Evolutionary conservation across 2,797 vertebrate species (phyloP).

Genomic region (Gastrophryne carolinensis): DNA sequence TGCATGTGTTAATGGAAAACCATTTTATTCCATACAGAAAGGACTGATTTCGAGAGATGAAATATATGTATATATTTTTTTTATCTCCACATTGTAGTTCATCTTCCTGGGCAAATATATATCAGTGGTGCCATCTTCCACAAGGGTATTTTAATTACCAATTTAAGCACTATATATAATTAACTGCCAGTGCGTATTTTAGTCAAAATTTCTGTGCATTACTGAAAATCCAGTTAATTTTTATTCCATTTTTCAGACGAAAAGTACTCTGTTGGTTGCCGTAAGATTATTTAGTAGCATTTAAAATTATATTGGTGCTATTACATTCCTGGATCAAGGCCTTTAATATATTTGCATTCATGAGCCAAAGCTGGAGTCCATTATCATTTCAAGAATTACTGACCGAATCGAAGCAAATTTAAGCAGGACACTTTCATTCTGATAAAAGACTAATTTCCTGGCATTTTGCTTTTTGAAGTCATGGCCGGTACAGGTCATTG

Average conservation of each 20-base stretch:
- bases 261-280: constrained; percentile 60
- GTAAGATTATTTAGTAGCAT: constrained; percentile 64
- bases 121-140: constrained; percentile 49
- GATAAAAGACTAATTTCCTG: background rate
- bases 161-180: constrained; percentile 58
- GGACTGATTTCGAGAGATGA: background rate
- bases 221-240: constrained; percentile 63
- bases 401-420: constrained; percentile 46
- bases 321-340: constrained; percentile 53
- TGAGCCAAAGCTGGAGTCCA: constrained; percentile 55
- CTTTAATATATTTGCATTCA: constrained; percentile 55
- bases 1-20: background rate
- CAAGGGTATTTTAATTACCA: constrained; percentile 62
- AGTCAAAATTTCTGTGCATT: constrained; percentile 56
- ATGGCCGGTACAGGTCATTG: constrained; percentile 49
- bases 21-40: background rate
- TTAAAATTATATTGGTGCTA: constrained; percentile 60
- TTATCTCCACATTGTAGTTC: constrained; percentile 18
- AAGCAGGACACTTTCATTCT: constrained; percentile 34
- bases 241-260: constrained; percentile 59
- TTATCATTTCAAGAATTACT: constrained; percentile 46
- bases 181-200: constrained; percentile 59
- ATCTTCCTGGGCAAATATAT: constrained; percentile 29
- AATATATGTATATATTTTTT: constrained; percentile 23
- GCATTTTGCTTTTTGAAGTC: constrained; percentile 30